phyloP scores from a whole-genome alignment of 1,140 invertebrate genomes.

The Trissolcus basalis region DNA sequence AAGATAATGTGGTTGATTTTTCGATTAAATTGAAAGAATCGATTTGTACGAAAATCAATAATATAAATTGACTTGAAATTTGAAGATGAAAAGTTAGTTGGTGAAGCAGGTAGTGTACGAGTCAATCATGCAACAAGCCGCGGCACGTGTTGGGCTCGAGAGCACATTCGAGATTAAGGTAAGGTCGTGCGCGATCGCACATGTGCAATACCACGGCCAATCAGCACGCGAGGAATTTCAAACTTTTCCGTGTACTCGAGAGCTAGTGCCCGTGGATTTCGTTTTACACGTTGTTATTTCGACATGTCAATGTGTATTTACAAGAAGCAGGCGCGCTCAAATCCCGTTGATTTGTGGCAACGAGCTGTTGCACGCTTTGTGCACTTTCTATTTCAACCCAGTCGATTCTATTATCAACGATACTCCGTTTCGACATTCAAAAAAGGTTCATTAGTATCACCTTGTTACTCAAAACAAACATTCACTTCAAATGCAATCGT shows the following conservation, averaged over 20 bases:
- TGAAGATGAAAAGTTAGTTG: slow-evolving; percentile 8
- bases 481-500: too few relatives aligned
- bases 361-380: slow-evolving; percentile 41
- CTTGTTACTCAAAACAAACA: too few relatives aligned
- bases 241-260: slow-evolving; percentile 50
- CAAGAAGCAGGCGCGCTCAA: slow-evolving; percentile 45
- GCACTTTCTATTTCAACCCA: slow-evolving; percentile 42
- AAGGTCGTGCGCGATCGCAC: slow-evolving; percentile 55
- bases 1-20: too few relatives aligned
- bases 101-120: slow-evolving; percentile 54
- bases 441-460: slow-evolving; percentile 27
- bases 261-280: slow-evolving; percentile 46
- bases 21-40: too few relatives aligned
- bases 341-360: slow-evolving; percentile 45
- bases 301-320: slow-evolving; percentile 60
- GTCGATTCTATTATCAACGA: slow-evolving; percentile 34
- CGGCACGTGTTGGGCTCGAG: slow-evolving; percentile 65
- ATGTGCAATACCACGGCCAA: slow-evolving; percentile 52
- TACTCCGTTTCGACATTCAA: slow-evolving; percentile 31
- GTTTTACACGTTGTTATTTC: slow-evolving; percentile 57
- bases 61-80: too few relatives aligned
- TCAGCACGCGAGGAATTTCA: slow-evolving; percentile 54
- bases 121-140: slow-evolving; percentile 64
- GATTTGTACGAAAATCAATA: too few relatives aligned
- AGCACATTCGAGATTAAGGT: slow-evolving; percentile 61